Evolutionary conservation across 1,140 invertebrate genomes (phyloP).

Genomic region (Hermetia illucens): DNA sequence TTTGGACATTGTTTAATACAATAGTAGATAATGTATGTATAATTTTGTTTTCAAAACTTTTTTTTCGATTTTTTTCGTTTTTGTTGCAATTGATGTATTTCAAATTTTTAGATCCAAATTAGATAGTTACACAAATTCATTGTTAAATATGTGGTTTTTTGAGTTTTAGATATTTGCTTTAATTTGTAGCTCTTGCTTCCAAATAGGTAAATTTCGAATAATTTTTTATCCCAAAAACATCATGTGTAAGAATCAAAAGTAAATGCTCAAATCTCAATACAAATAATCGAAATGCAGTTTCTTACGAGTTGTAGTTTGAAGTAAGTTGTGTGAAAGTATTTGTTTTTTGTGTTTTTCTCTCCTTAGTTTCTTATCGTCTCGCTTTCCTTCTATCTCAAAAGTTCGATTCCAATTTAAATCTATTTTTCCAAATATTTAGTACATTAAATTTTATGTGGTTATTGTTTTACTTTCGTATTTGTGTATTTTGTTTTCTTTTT

Average conservation of each 20-base stretch:
- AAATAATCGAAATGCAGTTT: not conserved
- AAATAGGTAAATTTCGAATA: too few species aligned
- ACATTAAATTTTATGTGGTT: too few species aligned
- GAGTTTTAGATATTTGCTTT: not conserved
- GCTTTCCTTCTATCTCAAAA: too few species aligned
- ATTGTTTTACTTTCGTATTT: too few species aligned
- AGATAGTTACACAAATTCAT: not conserved
- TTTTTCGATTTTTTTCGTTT: not conserved
- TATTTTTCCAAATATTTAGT: not conserved
- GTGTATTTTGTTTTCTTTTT: not conserved
- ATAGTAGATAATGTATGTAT: not conserved
- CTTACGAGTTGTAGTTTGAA: not conserved
- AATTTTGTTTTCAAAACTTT: not conserved
- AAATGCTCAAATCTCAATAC: too few species aligned
- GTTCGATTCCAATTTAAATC: not conserved
- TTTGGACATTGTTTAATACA: not conserved
- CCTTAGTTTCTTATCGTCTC: not conserved
- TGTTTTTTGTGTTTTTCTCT: not conserved
- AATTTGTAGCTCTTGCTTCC: too few species aligned
- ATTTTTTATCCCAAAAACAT: constrained; percentile 1
- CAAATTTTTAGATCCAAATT: not conserved
- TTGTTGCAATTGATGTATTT: not conserved
- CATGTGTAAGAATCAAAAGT: too few species aligned
- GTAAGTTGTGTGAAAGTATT: not conserved
- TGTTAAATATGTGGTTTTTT: not conserved